Conservation (phyloP, 2,888 invertebrate genomes). For the Ditula angustiorana region DNA sequence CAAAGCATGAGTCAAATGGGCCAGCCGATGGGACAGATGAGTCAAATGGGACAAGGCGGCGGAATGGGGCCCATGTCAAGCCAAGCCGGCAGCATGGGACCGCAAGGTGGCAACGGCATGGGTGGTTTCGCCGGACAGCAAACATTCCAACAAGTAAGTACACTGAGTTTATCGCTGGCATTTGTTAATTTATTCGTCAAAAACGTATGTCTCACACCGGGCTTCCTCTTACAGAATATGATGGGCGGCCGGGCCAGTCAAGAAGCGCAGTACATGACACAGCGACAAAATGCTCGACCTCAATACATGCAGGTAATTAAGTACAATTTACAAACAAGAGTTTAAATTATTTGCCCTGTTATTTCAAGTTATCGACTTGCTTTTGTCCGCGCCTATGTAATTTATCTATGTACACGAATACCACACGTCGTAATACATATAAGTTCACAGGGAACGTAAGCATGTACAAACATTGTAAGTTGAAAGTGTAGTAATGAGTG, state of each 20-base stretch:
- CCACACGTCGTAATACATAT: no score
- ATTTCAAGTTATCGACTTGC: no score
- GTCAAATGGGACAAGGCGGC: slow-evolving; percentile 79
- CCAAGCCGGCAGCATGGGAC: slow-evolving; percentile 81
- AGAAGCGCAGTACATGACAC: slow-evolving; percentile 85
- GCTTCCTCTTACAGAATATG: slow-evolving; percentile 81
- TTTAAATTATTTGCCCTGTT: not conserved
- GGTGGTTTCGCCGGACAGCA: slow-evolving; percentile 84
- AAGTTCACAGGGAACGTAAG: not conserved
- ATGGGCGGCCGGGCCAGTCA: slow-evolving; percentile 85
- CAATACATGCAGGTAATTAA: slow-evolving; percentile 87
- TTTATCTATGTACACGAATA: no score
- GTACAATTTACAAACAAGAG: not conserved
- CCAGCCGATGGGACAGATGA: slow-evolving; percentile 84
- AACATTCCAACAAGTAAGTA: slow-evolving; percentile 78
- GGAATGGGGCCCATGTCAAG: slow-evolving; percentile 79
- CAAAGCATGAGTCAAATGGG: slow-evolving; percentile 80
- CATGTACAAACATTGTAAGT: not conserved
- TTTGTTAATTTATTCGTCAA: not conserved
- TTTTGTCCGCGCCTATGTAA: no score
- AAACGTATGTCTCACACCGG: not conserved
- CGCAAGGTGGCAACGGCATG: slow-evolving; percentile 79
- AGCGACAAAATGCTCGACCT: slow-evolving; percentile 86
- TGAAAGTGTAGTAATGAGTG: slow-evolving; percentile 46
- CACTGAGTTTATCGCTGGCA: not conserved